Evolutionary conservation across 2,888 invertebrate genomes (phyloP).

Genomic region (Allygus modestus): DNA sequence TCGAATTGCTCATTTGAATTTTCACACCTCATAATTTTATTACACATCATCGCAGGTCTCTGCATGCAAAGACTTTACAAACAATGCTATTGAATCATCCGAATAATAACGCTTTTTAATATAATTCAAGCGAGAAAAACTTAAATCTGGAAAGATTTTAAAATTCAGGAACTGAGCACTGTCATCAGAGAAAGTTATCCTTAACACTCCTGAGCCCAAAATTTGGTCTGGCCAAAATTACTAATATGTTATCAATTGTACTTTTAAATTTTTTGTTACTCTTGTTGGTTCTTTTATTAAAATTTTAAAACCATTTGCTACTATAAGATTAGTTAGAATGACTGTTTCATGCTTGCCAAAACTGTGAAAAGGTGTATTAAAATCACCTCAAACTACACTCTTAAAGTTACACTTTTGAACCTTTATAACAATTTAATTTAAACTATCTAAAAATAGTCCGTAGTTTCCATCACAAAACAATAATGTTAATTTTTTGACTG

Average conservation of each 20-base stretch:
- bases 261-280: not conserved
- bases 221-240: not conserved
- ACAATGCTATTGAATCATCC: too few relatives aligned
- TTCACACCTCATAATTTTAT: too few relatives aligned
- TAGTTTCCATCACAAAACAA: not conserved
- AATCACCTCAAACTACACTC: not conserved
- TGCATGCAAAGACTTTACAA: too few relatives aligned
- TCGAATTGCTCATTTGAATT: too few relatives aligned
- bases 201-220: not conserved
- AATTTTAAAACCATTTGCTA: not conserved
- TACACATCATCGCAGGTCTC: too few relatives aligned
- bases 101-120: too few relatives aligned
- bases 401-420: not conserved
- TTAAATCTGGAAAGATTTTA: not conserved
- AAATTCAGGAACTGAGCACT: not conserved
- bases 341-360: not conserved
- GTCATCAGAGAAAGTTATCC: not conserved
- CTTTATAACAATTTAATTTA: not conserved
- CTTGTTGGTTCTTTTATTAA: constrained; percentile 1
- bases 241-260: not conserved
- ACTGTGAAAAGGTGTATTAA: not conserved
- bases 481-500: not conserved
- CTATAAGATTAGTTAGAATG: not conserved
- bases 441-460: not conserved
- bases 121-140: too few relatives aligned